Conservation (phyloP, 2,888 invertebrate species). For the Colostygia pectinataria region DNA sequence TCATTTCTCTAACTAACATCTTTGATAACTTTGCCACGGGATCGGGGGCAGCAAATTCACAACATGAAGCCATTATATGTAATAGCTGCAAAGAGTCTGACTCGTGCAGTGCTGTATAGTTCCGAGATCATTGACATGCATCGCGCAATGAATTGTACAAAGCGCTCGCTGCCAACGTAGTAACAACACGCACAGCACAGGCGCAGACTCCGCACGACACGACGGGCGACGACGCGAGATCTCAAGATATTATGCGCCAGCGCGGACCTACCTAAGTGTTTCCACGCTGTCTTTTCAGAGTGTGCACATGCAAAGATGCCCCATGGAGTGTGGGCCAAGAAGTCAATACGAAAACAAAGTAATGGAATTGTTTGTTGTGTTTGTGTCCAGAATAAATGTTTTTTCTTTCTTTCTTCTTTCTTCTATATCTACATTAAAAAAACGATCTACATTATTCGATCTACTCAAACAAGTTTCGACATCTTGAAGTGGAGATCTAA, state of each 20-base stretch:
- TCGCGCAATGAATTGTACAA: constrained; percentile 47
- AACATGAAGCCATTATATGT: constrained; percentile 32
- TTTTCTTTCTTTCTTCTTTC: too few relatives aligned
- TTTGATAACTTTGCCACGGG: constrained; percentile 9
- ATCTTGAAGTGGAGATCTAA: constrained; percentile 6
- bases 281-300: constrained; percentile 19
- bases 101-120: constrained; percentile 33
- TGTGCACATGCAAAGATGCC: constrained; percentile 11
- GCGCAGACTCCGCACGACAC: constrained; percentile 31
- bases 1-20: constrained; percentile 6
- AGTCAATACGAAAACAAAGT: constrained; percentile 2
- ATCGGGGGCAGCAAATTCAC: constrained; percentile 20
- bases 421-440: constrained; percentile 1
- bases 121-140: constrained; percentile 53
- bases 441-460: constrained; percentile 7
- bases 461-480: constrained; percentile 9
- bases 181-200: constrained; percentile 46
- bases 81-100: constrained; percentile 33
- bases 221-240: constrained; percentile 17
- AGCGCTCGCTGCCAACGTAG: constrained; percentile 44
- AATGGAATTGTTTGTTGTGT: too few relatives aligned
- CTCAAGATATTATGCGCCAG: constrained; percentile 22
- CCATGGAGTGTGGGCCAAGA: neutral
- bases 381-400: too few relatives aligned
- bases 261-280: constrained; percentile 28